Evolutionary conservation across 2,888 invertebrate species (phyloP), one percentile per base, ranked within the genome.

Genomic region (Temnothorax rugatulus): DNA sequence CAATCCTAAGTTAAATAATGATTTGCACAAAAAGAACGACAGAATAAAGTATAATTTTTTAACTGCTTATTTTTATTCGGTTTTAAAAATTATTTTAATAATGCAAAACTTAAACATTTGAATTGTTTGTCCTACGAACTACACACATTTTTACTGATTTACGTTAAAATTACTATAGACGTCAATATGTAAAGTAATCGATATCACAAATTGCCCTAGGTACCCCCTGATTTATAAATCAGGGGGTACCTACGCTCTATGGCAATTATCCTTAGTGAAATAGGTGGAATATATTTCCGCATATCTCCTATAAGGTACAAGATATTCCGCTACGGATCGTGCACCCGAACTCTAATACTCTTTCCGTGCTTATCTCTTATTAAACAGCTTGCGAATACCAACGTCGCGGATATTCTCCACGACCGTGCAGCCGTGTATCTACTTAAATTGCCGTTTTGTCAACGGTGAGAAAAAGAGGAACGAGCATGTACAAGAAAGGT

Each of bases 201-300:
- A 59, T 71, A 59, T 77, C 13, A 4, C 38, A 15, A 54, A 25
- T 3, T 34, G 18, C 21, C 57, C 18, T 13, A 59, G 71, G 13
- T 69, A 7, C 11, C 15, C 7, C 25, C 8, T 18, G 79, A 71
- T 81, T 61, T 71, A n/a, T n/a, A n/a, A n/a, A n/a, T n/a, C n/a
- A n/a, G n/a, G n/a, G n/a, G n/a, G n/a, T n/a, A n/a, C n/a, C n/a
- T n/a, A 47, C 25, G 34, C 21, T 57, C 15, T 8, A 2, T 4
- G 44, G 34, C 57, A 79, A 79, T 79, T 79, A 81, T 71, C 47
- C 18, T 71, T n/a, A 8, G 5, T 9, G 13, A 7, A 71, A 47
- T 59, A 29, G 8, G 5, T 9, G 13, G 9, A 71, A 47, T 59
- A 29, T 47, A 71, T 71, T 81, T 81, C 73, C 71, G 79, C 47